These are phyloP conservation scores for Notarius lentiginosus DNA, from an alignment of 2,113 vertebrate species.

Conservation along the genomic window DNA sequence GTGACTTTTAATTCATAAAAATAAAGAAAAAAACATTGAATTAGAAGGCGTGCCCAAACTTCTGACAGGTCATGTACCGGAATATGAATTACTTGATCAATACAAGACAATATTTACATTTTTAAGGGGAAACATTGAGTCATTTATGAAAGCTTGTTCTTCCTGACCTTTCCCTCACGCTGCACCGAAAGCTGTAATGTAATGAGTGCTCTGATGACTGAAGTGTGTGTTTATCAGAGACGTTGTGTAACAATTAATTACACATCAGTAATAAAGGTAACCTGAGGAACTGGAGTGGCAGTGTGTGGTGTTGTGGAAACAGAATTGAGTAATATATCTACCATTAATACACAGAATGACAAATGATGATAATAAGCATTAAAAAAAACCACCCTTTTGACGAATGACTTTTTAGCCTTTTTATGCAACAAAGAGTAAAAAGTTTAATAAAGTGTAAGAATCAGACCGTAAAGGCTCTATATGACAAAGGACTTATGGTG, in stretches of 20 bases:
- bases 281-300: not conserved
- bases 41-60: too few relatives aligned
- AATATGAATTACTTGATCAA: not conserved
- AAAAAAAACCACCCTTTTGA: not conserved
- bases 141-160: not conserved
- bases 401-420: not conserved
- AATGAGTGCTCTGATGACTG: not conserved
- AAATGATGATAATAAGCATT: not conserved
- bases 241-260: not conserved
- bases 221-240: not conserved
- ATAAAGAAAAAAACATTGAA: too few relatives aligned
- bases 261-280: not conserved
- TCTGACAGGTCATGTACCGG: too few relatives aligned
- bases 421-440: not conserved
- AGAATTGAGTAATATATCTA: not conserved
- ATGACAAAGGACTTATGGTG: too few relatives aligned
- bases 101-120: not conserved
- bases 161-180: not conserved
- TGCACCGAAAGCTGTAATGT: not conserved
- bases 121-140: too few relatives aligned
- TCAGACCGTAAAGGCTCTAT: not conserved
- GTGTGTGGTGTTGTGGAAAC: not conserved
- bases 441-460: not conserved
- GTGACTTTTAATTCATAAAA: too few relatives aligned
- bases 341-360: not conserved